Evolutionary conservation across 2,797 vertebrate species (phyloP).

Genomic region (Chelmon rostratus): DNA sequence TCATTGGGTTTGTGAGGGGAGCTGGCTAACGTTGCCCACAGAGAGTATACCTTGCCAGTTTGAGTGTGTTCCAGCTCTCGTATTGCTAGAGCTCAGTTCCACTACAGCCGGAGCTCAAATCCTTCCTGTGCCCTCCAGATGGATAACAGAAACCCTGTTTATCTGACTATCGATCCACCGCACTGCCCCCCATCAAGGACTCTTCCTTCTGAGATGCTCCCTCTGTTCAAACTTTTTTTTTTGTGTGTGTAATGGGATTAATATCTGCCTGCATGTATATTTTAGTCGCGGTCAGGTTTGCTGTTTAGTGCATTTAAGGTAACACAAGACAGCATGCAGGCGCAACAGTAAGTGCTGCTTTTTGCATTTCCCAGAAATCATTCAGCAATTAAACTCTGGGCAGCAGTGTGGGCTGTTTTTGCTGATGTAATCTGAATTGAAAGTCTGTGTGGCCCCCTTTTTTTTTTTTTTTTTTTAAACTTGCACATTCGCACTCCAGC

Average conservation of each 20-base stretch:
- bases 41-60: slow-evolving; percentile 76
- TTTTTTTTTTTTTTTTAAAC: not conserved
- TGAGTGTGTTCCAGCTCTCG: slow-evolving; percentile 75
- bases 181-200: slow-evolving; percentile 36
- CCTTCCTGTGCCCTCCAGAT: slow-evolving; percentile 78
- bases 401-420: not conserved
- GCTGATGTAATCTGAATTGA: slow-evolving; percentile 20
- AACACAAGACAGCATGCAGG: slow-evolving; percentile 7
- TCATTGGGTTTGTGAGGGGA: slow-evolving; percentile 81
- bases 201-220: slow-evolving; percentile 10
- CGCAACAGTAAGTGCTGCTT: not conserved
- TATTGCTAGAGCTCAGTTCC: slow-evolving; percentile 73
- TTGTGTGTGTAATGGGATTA: not conserved
- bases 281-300: not conserved
- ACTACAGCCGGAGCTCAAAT: slow-evolving; percentile 68
- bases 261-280: not conserved
- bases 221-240: slow-evolving; percentile 1
- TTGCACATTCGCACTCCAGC: not conserved
- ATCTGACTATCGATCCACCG: slow-evolving; percentile 58
- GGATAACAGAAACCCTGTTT: slow-evolving; percentile 69
- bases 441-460: not conserved
- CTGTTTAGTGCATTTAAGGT: slow-evolving; percentile 1
- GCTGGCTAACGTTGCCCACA: slow-evolving; percentile 78
- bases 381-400: not conserved
- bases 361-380: slow-evolving; percentile 3